phyloP scores from a whole-genome alignment of 2,888 invertebrate genomes.

The Rhamphomyia laevipes region DNA sequence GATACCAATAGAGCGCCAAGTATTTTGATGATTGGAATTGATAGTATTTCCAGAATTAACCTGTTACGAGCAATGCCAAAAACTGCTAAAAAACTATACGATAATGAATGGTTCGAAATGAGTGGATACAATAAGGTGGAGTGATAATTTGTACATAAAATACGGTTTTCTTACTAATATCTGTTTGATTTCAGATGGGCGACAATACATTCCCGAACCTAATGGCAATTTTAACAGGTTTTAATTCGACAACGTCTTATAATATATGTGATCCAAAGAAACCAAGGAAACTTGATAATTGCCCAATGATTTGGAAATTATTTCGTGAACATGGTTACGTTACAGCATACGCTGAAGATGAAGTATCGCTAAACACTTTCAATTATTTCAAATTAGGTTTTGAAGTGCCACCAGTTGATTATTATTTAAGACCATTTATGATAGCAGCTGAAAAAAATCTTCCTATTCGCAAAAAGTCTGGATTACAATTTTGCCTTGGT shows the following conservation, averaged over 20 bases:
- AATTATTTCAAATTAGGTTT: conserved; percentile 66
- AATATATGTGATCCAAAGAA: conserved; percentile 32
- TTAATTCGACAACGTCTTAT: conserved; percentile 40
- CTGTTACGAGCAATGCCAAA: conserved; percentile 62
- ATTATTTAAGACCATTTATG: conserved; percentile 65
- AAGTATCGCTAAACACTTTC: conserved; percentile 52
- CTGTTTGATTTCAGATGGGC: conserved; percentile 44
- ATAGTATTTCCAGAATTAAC: conserved; percentile 72
- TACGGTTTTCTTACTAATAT: background rate
- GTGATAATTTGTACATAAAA: background rate
- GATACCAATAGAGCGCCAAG: conserved; percentile 39
- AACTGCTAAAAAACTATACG: conserved; percentile 53
- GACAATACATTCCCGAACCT: conserved; percentile 88
- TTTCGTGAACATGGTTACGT: conserved; percentile 59
- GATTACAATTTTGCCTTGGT: conserved; percentile 48
- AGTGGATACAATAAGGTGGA: conserved; percentile 59
- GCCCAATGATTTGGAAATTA: conserved; percentile 66
- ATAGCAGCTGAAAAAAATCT: conserved; percentile 51
- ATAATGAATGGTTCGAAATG: conserved; percentile 57
- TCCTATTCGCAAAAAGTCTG: conserved; percentile 39
- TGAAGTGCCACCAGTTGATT: conserved; percentile 61
- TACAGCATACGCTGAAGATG: conserved; percentile 73
- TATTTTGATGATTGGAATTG: conserved; percentile 71
- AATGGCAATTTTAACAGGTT: conserved; percentile 68
- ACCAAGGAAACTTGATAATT: conserved; percentile 50